Conservation (phyloP, 2,113 vertebrate genomes). For the Chrysemys picta region DNA sequence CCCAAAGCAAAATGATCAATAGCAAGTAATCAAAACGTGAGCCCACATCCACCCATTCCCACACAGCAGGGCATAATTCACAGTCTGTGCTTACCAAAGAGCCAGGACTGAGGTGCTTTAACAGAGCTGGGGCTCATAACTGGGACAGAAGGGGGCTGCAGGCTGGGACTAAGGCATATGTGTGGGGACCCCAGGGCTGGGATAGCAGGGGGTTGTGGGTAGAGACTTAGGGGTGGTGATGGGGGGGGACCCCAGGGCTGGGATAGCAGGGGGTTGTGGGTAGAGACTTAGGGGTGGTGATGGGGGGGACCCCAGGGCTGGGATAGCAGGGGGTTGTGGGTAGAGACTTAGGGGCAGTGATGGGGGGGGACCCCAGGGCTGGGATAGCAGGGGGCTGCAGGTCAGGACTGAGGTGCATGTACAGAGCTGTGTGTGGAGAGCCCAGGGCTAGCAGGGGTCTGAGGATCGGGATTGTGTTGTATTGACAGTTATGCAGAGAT, state of each 20-base stretch:
- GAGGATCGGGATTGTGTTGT: too few species aligned
- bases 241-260: too few species aligned
- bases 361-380: not conserved
- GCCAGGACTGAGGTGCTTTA: not conserved
- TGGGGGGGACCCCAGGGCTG: too few species aligned
- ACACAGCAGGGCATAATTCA: not conserved
- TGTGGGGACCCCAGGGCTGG: not conserved
- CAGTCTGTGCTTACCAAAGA: not conserved
- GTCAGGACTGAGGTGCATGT: too few species aligned
- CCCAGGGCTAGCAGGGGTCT: too few species aligned
- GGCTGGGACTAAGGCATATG: not conserved
- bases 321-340: not conserved
- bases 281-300: too few species aligned
- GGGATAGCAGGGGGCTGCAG: too few species aligned
- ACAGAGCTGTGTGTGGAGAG: too few species aligned
- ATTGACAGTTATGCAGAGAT: not conserved
- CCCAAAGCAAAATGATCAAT: not conserved
- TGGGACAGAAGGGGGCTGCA: not conserved
- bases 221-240: not conserved
- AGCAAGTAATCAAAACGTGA: not conserved
- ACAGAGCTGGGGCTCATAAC: not conserved
- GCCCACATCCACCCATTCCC: rapidly evolving
- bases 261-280: too few species aligned
- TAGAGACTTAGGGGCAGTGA: not conserved
- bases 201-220: not conserved